A percentile compares a stretch with the other conserved stretches of the same genome.
These are phyloP conservation scores for Barbus barbus DNA, from an alignment of 2,113 vertebrate genomes.

Conservation along the genomic window DNA sequence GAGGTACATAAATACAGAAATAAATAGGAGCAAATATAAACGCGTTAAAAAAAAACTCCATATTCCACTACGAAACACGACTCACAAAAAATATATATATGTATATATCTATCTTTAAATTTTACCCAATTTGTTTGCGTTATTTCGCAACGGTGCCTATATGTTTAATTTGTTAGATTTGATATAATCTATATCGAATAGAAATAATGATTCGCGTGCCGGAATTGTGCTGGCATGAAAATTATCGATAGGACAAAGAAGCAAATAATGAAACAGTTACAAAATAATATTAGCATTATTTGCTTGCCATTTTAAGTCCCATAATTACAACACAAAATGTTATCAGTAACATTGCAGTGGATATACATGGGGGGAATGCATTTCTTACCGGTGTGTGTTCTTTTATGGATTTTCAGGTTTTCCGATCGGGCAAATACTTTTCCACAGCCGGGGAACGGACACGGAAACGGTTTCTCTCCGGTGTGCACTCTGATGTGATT, in stretches of 20 bases:
- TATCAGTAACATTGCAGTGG: not conserved
- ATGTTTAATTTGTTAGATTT: not conserved
- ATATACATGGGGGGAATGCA: not conserved
- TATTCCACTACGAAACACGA: not conserved
- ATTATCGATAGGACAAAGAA: not conserved
- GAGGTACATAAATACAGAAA: not conserved
- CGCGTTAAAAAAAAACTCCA: not conserved
- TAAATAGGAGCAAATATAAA: not conserved
- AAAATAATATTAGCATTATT: not conserved
- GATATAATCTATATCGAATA: not conserved
- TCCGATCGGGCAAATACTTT: conserved; percentile 85
- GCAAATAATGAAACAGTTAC: not conserved
- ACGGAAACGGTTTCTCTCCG: conserved; percentile 80
- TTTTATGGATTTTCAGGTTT: conserved; percentile 85
- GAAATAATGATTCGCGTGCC: not conserved
- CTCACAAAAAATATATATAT: not conserved
- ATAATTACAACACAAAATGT: not conserved
- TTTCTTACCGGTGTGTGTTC: conserved; percentile 82
- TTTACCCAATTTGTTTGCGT: not conserved
- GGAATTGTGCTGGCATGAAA: not conserved
- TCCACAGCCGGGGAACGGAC: conserved; percentile 79
- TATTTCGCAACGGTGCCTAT: not conserved
- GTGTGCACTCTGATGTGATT: conserved; percentile 85
- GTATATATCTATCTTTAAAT: no score
- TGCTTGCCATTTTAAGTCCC: not conserved